These are phyloP conservation scores for Conistra vaccinii DNA, from an alignment of 2,888 invertebrate species.

Conservation along the genomic window DNA sequence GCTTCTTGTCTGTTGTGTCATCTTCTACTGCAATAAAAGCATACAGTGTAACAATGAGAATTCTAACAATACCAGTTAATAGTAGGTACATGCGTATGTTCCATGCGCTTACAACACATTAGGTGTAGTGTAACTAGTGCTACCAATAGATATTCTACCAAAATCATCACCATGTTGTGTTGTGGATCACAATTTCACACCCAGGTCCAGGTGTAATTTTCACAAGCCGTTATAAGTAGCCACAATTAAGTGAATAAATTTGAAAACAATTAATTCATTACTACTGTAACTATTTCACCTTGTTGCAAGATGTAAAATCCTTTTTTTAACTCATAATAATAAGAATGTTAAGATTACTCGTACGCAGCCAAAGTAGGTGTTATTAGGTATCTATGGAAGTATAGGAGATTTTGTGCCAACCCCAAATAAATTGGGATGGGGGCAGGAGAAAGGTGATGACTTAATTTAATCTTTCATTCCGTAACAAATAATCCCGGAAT, in stretches of 20 bases:
- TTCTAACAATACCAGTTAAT: background rate
- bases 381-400: background rate
- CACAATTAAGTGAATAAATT: too few species aligned
- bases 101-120: background rate
- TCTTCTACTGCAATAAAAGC: slow-evolving; percentile 81
- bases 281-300: too few species aligned
- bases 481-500: too few species aligned
- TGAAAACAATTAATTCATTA: too few species aligned
- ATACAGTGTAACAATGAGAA: background rate
- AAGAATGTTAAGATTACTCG: too few species aligned
- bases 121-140: background rate
- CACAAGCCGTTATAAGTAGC: too few species aligned
- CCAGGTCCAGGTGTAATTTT: too few species aligned
- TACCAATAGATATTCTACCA: too few species aligned
- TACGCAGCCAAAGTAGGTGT: too few species aligned
- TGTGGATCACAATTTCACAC: background rate
- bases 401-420: background rate
- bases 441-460: background rate
- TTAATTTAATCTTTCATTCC: background rate
- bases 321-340: too few species aligned
- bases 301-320: too few species aligned
- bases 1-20: slow-evolving; percentile 89
- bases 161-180: background rate
- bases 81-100: background rate
- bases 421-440: background rate